Evolutionary conservation across 2,888 invertebrate genomes (phyloP), one percentile per base, ranked within the genome.

Genomic region (Spatulosminthurus flaviceps): DNA sequence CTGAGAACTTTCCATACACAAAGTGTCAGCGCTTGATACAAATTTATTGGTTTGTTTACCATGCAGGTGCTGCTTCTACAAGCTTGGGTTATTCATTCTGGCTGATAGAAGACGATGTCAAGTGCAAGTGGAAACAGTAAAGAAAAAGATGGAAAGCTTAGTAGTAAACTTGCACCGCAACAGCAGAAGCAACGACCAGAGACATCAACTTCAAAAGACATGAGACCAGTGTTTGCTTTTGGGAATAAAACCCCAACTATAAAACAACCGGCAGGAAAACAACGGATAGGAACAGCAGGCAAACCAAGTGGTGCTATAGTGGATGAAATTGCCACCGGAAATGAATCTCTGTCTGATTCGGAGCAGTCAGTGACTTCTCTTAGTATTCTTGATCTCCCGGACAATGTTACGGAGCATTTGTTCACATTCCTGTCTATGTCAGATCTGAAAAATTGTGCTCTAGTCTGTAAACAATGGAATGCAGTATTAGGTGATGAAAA

Each of bases 361-460:
- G 69, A 66, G 42, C 67, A 42, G 41, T 64, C 75, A 41, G 69
- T 51, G 22, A 60, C 51, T 72, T 51, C 43, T 34, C 70, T 77
- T 24, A 69, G 42, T 77, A 83, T 83, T 80, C 80, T 83, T 34
- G 77, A 77, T 51, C 26, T 77, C 13, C 77, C 77, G 16, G 69
- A 69, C 61, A 21, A 51, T 26, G 61, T 77, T n/a, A 77, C 77
- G 16, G 69, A 77, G 29, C 34, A 42, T 11, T 51, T 77, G 13
- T 60, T 77, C 22, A 70, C 69, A 19, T 60, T 34, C 21, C 51
- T 77, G 5, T 69, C 70, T 51, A 22, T 77, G 61, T 69, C 69
- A 26, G 77, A 77, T 24, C 22, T 77, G 34, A 28, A 21, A n/a
- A 43, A 41, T 71, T 77, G 77, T 60, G 69, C 69, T 69, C 61